phyloP scores from a whole-genome alignment of 2,113 vertebrate species.

The Brevimyrus niger region DNA sequence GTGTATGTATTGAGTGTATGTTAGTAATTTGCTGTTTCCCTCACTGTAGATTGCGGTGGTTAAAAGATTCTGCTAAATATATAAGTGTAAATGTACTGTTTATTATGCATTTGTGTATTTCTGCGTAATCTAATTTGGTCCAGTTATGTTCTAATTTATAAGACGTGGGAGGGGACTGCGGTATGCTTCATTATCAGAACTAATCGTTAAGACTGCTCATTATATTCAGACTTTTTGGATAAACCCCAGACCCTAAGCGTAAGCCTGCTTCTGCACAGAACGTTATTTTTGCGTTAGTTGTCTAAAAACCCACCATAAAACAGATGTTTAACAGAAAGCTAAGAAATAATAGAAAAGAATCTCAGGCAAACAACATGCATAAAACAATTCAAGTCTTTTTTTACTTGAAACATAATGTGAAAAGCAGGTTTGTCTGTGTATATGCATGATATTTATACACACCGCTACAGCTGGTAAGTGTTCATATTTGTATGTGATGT shows the following conservation, averaged over 20 bases:
- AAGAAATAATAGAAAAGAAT: not conserved
- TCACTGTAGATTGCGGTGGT: too few species aligned
- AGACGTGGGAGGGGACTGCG: not conserved
- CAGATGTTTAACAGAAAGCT: not conserved
- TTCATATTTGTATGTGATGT: not conserved
- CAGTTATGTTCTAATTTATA: not conserved
- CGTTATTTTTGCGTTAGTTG: not conserved
- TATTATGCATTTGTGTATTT: not conserved
- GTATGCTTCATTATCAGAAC: not conserved
- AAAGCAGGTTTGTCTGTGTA: not conserved
- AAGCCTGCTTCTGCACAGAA: not conserved
- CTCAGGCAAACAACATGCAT: not conserved
- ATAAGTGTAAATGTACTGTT: not conserved
- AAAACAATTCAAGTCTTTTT: not conserved
- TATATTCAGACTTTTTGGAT: not conserved
- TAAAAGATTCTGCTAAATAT: too few species aligned
- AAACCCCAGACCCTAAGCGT: not conserved
- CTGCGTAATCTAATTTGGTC: not conserved
- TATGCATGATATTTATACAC: not conserved
- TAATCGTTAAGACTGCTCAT: not conserved
- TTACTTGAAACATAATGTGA: not conserved
- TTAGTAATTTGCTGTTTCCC: too few species aligned
- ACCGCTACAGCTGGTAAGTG: not conserved
- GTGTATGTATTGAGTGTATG: too few species aligned
- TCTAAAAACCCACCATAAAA: not conserved